Evolutionary conservation across 2,113 vertebrate genomes (phyloP).

Genomic region (Otis tarda): DNA sequence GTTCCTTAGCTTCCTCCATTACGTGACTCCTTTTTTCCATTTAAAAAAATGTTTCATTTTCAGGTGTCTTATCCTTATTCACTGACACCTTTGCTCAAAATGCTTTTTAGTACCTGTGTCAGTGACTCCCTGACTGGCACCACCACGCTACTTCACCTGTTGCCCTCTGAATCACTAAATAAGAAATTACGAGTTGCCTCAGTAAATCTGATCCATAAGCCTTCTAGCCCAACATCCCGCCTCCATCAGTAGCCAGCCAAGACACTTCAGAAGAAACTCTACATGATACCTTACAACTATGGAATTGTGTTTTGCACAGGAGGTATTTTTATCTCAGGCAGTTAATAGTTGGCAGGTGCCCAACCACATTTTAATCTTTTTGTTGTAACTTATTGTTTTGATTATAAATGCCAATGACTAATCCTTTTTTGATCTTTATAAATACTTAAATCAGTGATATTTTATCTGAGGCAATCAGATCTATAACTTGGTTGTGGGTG

Average conservation of each 20-base stretch:
- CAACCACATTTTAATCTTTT: neutral
- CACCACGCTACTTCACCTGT: neutral
- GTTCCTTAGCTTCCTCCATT: neutral
- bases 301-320: neutral
- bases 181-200: neutral
- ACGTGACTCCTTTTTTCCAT: neutral
- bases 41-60: neutral
- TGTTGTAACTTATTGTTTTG: slow-evolving; percentile 10
- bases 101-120: neutral
- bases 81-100: neutral
- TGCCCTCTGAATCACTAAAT: neutral
- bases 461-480: neutral
- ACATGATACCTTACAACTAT: neutral
- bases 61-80: neutral
- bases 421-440: neutral
- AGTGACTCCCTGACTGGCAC: neutral
- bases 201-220: neutral
- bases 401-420: neutral
- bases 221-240: neutral
- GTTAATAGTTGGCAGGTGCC: neutral
- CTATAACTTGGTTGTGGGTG: neutral
- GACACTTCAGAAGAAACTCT: neutral
- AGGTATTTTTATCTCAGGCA: neutral
- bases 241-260: neutral
- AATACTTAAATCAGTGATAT: neutral